Base-by-base conservation (phyloP, 1,140 invertebrate species). In the Trichogramma pretiosum region DNA sequence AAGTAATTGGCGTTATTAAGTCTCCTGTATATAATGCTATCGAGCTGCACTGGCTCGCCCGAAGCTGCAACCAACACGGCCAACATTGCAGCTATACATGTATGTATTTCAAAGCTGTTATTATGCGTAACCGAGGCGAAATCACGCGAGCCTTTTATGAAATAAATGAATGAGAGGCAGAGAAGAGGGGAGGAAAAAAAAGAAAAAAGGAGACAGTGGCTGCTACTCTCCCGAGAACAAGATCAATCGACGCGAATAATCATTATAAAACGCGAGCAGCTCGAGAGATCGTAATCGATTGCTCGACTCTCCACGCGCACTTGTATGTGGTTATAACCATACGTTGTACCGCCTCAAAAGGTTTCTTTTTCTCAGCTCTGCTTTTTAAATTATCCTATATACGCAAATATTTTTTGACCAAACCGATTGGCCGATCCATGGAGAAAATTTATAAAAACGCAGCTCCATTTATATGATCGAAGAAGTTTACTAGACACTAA, bases 41-140 rank as follows among this genome's bases (percentile, higher is more conserved):
- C 38, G 24, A 24, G 23, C n/a, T 21, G 14, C 3, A 9, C 46
- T 26, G 28, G 44, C 24, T 8, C 21, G 14, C 46, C 13, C 30
- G 28, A 19, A 33, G 17, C 32, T 42, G 48, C 54, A 53, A n/a
- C n/a, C n/a, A n/a, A n/a, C n/a, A n/a, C n/a, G n/a, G n/a, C n/a
- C n/a, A n/a, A n/a, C n/a, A n/a, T n/a, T n/a, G n/a, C n/a, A n/a
- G n/a, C n/a, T n/a, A n/a, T n/a, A n/a, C n/a, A n/a, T n/a, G n/a
- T n/a, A n/a, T n/a, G n/a, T n/a, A n/a, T n/a, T 57, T 60, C 58
- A 62, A 63, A 60, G 58, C 55, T 63, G 59, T 61, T 61, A 63
- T 63, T 63, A 61, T 54, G 56, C 54, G 56, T 55, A 55, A 56
- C 56, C 50, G 58, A 55, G 26, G 48, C 37, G 41, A 44, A 33